Evolutionary conservation across 37 sponge, comb jelly and placozoan species (phyloP).

Genomic region (Sycon ciliatum): DNA sequence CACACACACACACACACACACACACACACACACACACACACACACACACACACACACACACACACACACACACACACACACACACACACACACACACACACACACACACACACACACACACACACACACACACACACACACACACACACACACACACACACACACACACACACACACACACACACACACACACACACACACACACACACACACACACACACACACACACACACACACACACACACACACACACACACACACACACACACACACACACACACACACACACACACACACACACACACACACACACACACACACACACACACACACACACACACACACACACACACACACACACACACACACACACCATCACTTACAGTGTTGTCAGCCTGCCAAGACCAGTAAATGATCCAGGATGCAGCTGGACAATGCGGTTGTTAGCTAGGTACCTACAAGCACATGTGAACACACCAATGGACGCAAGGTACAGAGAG

Average conservation of each 20-base stretch:
- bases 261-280: conserved; percentile 5
- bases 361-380: not conserved
- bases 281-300: conserved; percentile 5
- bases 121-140: conserved; percentile 5
- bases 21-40: conserved; percentile 5
- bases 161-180: conserved; percentile 5
- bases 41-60: conserved; percentile 5
- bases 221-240: conserved; percentile 5
- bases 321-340: conserved; percentile 5
- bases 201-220: conserved; percentile 5
- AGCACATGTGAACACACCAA: too few relatives aligned
- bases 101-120: conserved; percentile 5
- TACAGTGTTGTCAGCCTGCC: not conserved
- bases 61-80: conserved; percentile 5
- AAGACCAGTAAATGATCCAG: too few relatives aligned
- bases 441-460: too few relatives aligned
- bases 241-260: conserved; percentile 5
- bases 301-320: conserved; percentile 5
- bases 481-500: too few relatives aligned
- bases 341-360: conserved; percentile 5
- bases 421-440: too few relatives aligned
- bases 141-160: conserved; percentile 5
- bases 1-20: conserved; percentile 5
- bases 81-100: conserved; percentile 5
- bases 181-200: conserved; percentile 5